A percentile compares a stretch with the other conserved stretches of the same genome.
Evolutionary conservation across 64 coral and sea anemone genomes (phyloP).

Genomic region (Stichodactyla helianthus): DNA sequence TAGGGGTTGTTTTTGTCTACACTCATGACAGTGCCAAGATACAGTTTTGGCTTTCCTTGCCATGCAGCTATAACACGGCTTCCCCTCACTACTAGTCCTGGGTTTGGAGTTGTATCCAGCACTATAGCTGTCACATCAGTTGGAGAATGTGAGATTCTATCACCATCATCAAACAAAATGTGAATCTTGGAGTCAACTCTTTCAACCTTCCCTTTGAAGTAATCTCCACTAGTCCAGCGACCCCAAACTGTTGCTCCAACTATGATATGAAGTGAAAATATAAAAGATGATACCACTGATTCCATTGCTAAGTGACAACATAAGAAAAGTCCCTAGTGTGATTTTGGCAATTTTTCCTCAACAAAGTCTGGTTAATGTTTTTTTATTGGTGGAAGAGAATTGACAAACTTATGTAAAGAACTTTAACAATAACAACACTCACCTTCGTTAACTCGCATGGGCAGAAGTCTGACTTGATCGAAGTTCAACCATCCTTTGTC

Average conservation of each 20-base stretch:
- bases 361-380: no score
- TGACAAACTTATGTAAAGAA: no score
- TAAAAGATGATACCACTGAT: background rate
- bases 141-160: slow-evolving; percentile 44
- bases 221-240: slow-evolving; percentile 55
- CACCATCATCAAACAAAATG: slow-evolving; percentile 67
- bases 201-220: slow-evolving; percentile 53
- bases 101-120: slow-evolving; percentile 47
- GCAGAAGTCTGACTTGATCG: slow-evolving; percentile 43
- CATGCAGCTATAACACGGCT: slow-evolving; percentile 61
- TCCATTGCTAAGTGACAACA: background rate
- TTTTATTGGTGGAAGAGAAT: no score
- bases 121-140: slow-evolving; percentile 40
- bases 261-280: background rate
- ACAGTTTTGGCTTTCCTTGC: slow-evolving; percentile 30
- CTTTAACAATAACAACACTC: background rate
- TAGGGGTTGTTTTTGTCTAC: slow-evolving; percentile 31
- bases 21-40: slow-evolving; percentile 6
- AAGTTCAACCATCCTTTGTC: slow-evolving; percentile 45
- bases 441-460: slow-evolving; percentile 51
- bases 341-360: background rate
- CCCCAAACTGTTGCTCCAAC: slow-evolving; percentile 68
- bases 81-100: slow-evolving; percentile 36
- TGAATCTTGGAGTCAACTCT: slow-evolving; percentile 34
- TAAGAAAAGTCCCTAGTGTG: background rate